Evolutionary conservation across 2,888 invertebrate species (phyloP), one percentile per base, ranked within the genome.

Genomic region (Drosophila siamana): DNA sequence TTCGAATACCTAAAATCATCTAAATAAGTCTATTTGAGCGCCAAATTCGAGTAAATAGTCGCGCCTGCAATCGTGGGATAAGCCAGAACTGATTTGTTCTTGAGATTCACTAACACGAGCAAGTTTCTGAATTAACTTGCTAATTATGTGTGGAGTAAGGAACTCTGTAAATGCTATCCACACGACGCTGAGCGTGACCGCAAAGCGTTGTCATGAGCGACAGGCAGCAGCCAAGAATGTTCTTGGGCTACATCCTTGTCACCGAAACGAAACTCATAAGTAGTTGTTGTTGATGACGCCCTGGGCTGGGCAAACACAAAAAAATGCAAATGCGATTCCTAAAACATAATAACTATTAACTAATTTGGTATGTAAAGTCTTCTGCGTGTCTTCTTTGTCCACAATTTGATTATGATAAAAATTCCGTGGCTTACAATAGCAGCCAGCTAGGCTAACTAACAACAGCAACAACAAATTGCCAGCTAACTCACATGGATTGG

Each of bases 1-100:
- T 83, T 78, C 68, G 78, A 83, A 71, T 87, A 84, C 79, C 80
- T 78, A 83, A 88, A 76, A 82, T 79, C 73, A 74, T 77, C 74
- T 88, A 88, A 88, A 84, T 85, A 88, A 90, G 90, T 89, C 89
- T 90, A 90, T 90, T 90, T 91, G 90, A 91, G 91, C 91, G 87
- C 80, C 81, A 83, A 73, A 85, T 86, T 71, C 76, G 82, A 75
- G 46, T 78, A 78, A 57, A 69, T 33, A 69, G 69, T 76, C 75
- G 60, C 71, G 64, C 78, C 80, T 76, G 69, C 44, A n/a, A 33
- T 33, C 61, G 66, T 65, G 57, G 46, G 47, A 54, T n/a, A 40
- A 50, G 46, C 26, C 9, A 26, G 16, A 51, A 26, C 15, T 60
- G n/a, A 51, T 60, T 22, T 28, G 36, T 68, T 51, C 50, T 26